phyloP scores from a whole-genome alignment of 2,113 vertebrate species.

The Brienomyrus brachyistius region DNA sequence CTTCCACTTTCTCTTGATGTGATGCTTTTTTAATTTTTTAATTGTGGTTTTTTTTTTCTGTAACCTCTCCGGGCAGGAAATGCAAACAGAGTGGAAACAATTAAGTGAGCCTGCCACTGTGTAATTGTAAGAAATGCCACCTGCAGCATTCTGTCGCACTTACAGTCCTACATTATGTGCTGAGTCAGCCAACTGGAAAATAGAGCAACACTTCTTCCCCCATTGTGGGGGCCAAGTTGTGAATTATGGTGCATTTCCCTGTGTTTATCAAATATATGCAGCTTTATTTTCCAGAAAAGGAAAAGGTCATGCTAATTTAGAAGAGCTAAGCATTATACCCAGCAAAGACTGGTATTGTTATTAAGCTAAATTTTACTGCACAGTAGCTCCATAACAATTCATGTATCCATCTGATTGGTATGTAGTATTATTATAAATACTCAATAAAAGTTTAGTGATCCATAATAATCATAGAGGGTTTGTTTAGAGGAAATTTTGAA shows the following conservation, averaged over 20 bases:
- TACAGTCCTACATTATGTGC: neutral
- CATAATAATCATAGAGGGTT: neutral
- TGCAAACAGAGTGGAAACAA: neutral
- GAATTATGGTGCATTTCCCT: neutral
- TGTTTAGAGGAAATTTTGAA: neutral
- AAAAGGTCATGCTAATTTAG: neutral
- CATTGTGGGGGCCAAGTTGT: neutral
- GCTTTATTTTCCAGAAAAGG: neutral
- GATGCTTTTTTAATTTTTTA: neutral
- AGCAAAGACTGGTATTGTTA: neutral
- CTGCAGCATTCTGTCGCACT: neutral
- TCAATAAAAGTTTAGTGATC: neutral
- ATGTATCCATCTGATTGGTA: neutral
- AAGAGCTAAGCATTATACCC: neutral
- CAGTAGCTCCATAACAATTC: neutral
- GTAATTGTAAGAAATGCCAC: neutral
- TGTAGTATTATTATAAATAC: neutral
- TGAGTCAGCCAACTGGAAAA: neutral
- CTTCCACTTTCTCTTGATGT: neutral
- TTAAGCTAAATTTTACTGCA: neutral
- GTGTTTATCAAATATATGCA: neutral
- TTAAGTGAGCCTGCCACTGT: neutral
- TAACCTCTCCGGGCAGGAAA: neutral
- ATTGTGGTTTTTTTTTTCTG: neutral
- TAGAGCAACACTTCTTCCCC: neutral